These are phyloP conservation scores for Hemicentrotus pulcherrimus DNA, from an alignment of 35 echinoderm and acorn worm genomes.

Conservation along the genomic window DNA sequence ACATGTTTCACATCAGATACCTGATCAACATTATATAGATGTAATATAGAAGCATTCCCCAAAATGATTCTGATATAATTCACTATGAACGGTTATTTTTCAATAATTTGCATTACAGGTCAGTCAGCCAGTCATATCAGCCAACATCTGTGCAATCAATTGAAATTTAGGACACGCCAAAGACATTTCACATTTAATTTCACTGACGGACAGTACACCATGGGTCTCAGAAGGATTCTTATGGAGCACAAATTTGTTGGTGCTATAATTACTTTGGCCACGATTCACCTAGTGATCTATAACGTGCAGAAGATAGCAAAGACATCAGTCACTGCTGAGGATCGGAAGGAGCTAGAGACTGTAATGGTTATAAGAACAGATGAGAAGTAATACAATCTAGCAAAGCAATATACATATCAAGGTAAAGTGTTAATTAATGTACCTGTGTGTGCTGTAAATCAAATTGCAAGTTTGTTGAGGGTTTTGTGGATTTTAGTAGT, in stretches of 20 bases:
- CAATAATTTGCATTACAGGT: not conserved
- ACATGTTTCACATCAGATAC: not conserved
- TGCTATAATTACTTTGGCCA: conserved; percentile 52
- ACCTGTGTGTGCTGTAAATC: not conserved
- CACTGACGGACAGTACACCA: not conserved
- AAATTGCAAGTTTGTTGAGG: no score
- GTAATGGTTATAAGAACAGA: not conserved
- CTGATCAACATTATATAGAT: not conserved
- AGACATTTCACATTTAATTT: not conserved
- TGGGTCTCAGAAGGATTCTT: conserved; percentile 61
- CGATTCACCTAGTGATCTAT: conserved; percentile 70
- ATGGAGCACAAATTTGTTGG: conserved; percentile 63
- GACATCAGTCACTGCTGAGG: not conserved
- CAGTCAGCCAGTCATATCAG: not conserved
- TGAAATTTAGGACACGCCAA: not conserved
- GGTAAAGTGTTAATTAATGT: not conserved
- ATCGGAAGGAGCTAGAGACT: not conserved
- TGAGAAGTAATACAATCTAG: conserved; percentile 16
- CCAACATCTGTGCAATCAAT: not conserved
- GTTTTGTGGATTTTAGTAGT: no score
- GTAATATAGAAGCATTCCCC: not conserved
- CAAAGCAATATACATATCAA: not conserved
- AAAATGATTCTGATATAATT: not conserved
- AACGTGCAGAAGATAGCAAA: conserved; percentile 64
- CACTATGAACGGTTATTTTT: not conserved